Conservation (phyloP, 2,888 invertebrate genomes). For the Cephus rjabovi region DNA sequence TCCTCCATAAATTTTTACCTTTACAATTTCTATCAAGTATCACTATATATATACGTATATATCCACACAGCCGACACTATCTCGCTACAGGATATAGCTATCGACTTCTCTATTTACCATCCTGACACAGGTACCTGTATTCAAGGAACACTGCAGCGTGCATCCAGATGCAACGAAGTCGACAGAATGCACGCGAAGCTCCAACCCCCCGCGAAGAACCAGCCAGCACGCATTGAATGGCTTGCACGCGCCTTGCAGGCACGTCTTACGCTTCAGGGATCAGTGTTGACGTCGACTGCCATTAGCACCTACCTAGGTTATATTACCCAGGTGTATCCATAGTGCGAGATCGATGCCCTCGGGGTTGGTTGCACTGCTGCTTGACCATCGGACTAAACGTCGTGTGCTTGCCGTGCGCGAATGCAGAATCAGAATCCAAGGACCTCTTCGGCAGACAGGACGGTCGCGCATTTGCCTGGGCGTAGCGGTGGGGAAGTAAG, state of each 20-base stretch:
- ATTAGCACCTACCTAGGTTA: background rate
- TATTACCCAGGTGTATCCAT: background rate
- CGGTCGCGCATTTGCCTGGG: background rate
- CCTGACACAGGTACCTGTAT: background rate
- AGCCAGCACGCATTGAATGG: background rate
- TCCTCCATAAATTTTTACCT: background rate
- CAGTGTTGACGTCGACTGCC: background rate
- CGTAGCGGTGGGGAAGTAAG: slow-evolving; percentile 7
- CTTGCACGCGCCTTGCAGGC: background rate
- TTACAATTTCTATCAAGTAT: background rate
- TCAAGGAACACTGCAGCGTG: background rate
- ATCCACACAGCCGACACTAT: background rate
- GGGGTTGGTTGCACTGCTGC: background rate
- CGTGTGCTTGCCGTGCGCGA: background rate
- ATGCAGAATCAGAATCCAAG: background rate
- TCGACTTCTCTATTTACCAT: background rate
- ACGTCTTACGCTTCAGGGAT: background rate
- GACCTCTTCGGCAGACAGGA: background rate
- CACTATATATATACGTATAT: background rate
- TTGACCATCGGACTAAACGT: background rate
- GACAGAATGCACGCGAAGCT: background rate
- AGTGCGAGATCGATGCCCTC: background rate
- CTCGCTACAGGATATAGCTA: background rate
- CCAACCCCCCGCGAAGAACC: background rate
- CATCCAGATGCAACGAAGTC: background rate